Percentiles rank a stretch among this genome's conserved stretches.
Evolutionary conservation across 2,797 vertebrate genomes (phyloP).

Genomic region (Lemur catta): DNA sequence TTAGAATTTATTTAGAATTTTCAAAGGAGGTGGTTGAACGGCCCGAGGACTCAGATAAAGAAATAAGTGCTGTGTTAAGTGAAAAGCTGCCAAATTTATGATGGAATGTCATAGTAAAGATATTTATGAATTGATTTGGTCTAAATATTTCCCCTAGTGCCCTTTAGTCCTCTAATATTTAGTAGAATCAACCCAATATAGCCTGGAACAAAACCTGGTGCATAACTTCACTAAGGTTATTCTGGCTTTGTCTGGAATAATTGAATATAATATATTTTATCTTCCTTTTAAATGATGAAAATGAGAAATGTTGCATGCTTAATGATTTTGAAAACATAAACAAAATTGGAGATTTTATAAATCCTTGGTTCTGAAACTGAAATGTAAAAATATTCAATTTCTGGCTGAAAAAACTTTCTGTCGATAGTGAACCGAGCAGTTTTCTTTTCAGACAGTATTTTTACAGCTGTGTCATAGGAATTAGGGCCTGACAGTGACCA

Average conservation of each 20-base stretch:
- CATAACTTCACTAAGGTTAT: neutral
- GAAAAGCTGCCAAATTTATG: neutral
- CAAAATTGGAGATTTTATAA: constrained; percentile 21
- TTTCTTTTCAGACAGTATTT: constrained; percentile 19
- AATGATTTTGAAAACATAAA: constrained; percentile 59
- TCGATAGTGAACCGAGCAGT: neutral
- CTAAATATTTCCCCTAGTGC: neutral
- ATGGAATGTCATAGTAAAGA: neutral
- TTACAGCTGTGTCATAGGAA: neutral
- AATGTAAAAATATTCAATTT: constrained; percentile 53
- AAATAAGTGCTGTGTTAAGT: neutral
- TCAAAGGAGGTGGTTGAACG: neutral
- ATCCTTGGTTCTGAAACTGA: constrained; percentile 33
- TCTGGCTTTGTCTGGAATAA: neutral
- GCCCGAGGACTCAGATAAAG: neutral
- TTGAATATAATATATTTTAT: neutral
- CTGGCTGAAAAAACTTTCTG: constrained; percentile 37
- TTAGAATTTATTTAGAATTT: constrained; percentile 3
- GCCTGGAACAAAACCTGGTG: neutral
- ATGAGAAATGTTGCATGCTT: neutral
- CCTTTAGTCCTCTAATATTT: neutral
- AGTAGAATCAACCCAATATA: neutral
- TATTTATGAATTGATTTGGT: neutral
- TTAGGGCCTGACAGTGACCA: neutral
- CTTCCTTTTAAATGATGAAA: neutral